Evolutionary conservation across 1,140 invertebrate species (phyloP).

Genomic region (Oryctes rhinoceros): DNA sequence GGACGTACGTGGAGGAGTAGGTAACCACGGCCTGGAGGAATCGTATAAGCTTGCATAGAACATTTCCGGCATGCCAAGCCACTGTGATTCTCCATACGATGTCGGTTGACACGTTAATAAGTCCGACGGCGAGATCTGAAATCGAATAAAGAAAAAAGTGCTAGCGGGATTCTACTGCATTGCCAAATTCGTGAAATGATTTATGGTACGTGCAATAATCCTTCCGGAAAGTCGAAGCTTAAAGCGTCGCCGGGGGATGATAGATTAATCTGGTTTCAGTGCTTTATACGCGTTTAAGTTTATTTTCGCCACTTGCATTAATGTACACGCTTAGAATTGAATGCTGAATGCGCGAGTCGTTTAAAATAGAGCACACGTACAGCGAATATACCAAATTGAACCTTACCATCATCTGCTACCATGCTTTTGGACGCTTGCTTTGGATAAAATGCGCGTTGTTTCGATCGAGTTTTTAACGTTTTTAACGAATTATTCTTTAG

Average conservation of each 20-base stretch:
- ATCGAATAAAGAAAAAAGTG: conserved; percentile 48
- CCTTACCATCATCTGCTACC: too few species aligned
- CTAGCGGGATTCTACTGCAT: neutral
- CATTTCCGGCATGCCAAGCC: conserved; percentile 84
- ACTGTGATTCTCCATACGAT: conserved; percentile 89
- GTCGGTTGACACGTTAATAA: conserved; percentile 87
- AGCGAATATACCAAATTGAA: too few species aligned
- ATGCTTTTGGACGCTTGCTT: too few species aligned
- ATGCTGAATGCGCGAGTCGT: too few species aligned
- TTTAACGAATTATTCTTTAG: too few species aligned
- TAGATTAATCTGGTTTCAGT: neutral
- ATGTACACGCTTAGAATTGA: too few species aligned
- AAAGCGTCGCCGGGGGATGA: neutral
- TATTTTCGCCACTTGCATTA: too few species aligned
- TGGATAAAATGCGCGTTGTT: too few species aligned
- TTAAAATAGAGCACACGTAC: too few species aligned
- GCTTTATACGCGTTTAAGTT: too few species aligned
- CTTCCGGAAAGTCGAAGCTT: neutral
- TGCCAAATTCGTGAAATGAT: neutral
- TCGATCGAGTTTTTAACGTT: too few species aligned
- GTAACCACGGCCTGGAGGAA: conserved; percentile 86
- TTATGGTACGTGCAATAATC: neutral
- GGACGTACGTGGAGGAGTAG: conserved; percentile 93
- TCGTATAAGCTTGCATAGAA: conserved; percentile 87
- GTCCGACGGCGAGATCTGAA: conserved; percentile 86